Conservation (phyloP, 2,113 vertebrate genomes). For the Silurus asotus region DNA sequence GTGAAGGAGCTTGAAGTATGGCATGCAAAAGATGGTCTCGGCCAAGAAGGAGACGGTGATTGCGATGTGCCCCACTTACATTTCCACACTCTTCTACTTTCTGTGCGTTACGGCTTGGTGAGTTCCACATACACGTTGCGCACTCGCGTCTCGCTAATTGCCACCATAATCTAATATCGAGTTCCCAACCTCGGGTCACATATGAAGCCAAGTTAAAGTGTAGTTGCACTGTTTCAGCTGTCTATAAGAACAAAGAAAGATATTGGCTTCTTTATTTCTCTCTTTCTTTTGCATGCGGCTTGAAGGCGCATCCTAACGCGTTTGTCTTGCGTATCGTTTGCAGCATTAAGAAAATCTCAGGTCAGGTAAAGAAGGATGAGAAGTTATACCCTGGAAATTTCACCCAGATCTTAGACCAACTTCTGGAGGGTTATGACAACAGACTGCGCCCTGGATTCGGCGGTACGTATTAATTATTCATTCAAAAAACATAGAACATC, state of each 20-base stretch:
- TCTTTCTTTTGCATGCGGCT: conserved; percentile 8
- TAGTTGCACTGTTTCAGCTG: conserved; percentile 3
- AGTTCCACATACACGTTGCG: conserved; percentile 67
- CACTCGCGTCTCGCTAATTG: conserved; percentile 20
- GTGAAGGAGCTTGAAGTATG: conserved; percentile 89
- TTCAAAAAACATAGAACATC: background rate
- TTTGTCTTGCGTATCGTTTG: conserved; percentile 52
- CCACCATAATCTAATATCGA: conserved; percentile 9
- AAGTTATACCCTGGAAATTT: conserved; percentile 95
- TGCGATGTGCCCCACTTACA: conserved; percentile 77
- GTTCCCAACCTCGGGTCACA: background rate
- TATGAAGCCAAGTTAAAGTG: conserved; percentile 1
- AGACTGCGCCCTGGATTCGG: conserved; percentile 97
- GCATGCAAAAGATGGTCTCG: conserved; percentile 90
- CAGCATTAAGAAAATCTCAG: conserved; percentile 83
- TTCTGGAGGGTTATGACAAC: conserved; percentile 98
- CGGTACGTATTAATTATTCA: conserved; percentile 70
- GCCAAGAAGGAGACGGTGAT: conserved; percentile 86
- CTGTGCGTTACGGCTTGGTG: conserved; percentile 88
- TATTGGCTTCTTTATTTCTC: background rate
- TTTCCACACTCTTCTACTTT: conserved; percentile 83
- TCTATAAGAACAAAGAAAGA: background rate
- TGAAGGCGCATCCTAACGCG: background rate
- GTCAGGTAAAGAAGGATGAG: conserved; percentile 85
- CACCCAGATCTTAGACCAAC: conserved; percentile 92